Conservation (phyloP, 2,113 vertebrate species). For the Tapirus terrestris region DNA sequence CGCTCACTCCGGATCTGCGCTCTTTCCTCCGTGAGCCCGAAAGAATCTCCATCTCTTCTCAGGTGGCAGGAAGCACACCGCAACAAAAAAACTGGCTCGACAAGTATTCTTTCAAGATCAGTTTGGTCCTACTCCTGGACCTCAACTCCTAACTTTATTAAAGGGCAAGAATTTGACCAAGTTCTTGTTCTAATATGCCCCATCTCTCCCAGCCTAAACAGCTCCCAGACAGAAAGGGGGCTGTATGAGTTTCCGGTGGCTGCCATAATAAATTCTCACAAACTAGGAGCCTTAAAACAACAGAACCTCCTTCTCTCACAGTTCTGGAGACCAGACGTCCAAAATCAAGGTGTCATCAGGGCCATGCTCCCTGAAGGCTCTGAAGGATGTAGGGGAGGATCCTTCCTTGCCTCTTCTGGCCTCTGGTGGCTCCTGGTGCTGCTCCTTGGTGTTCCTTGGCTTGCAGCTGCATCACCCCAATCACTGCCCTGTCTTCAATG, state of each 20-base stretch:
- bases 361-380: fast-evolving
- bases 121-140: not conserved
- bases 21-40: not conserved
- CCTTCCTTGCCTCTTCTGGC: not conserved
- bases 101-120: not conserved
- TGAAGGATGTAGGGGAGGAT: not conserved
- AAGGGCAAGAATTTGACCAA: not conserved
- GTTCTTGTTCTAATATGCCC: not conserved
- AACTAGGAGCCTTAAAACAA: not conserved
- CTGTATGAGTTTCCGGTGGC: not conserved
- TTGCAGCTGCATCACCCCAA: not conserved
- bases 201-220: not conserved
- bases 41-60: not conserved
- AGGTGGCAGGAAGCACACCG: not conserved
- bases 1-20: not conserved
- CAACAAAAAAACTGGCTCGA: not conserved
- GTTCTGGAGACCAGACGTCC: not conserved
- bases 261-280: not conserved
- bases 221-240: not conserved
- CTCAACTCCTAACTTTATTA: not conserved
- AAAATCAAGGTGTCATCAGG: not conserved
- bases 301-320: not conserved
- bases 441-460: fast-evolving
- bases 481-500: fast-evolving
- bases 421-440: not conserved